Evolutionary conservation across 1,140 invertebrate genomes (phyloP).

Genomic region (Apis cerana): DNA sequence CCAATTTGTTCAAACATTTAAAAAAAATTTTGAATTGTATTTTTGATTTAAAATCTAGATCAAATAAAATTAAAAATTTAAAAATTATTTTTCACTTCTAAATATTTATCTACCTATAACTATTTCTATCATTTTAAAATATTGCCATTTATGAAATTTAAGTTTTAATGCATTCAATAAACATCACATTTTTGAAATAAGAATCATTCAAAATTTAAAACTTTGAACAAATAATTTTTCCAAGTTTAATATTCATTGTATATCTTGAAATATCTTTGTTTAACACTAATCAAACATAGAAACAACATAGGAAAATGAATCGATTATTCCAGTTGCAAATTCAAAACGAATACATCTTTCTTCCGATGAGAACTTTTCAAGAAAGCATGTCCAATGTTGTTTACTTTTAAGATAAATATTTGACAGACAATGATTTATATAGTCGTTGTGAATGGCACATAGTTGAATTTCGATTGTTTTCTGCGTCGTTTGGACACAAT

Average conservation of each 20-base stretch:
- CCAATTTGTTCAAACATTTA: too few species aligned
- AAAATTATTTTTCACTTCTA: too few species aligned
- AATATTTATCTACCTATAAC: too few species aligned
- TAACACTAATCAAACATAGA: not conserved
- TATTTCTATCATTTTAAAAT: too few species aligned
- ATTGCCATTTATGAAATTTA: too few species aligned
- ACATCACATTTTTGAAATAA: too few species aligned
- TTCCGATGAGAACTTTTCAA: not conserved
- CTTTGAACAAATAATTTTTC: not conserved
- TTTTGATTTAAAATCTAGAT: too few species aligned
- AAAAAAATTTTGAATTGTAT: too few species aligned
- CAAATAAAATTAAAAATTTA: too few species aligned
- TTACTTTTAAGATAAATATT: slow-evolving; percentile 32
- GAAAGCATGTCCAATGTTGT: not conserved
- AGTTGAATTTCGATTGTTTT: not conserved
- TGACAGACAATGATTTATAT: slow-evolving; percentile 27
- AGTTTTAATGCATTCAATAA: too few species aligned
- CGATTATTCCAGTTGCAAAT: not conserved
- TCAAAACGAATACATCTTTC: not conserved
- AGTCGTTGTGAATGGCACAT: not conserved
- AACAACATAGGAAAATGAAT: not conserved
- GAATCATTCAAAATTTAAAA: not conserved
- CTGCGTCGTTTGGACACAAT: not conserved
- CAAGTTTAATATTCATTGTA: too few species aligned
- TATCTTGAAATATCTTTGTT: not conserved